A percentile compares a stretch with the other conserved stretches of the same genome.
These are phyloP conservation scores for Brienomyrus brachyistius DNA, from an alignment of 2,113 vertebrate genomes.

Conservation along the genomic window DNA sequence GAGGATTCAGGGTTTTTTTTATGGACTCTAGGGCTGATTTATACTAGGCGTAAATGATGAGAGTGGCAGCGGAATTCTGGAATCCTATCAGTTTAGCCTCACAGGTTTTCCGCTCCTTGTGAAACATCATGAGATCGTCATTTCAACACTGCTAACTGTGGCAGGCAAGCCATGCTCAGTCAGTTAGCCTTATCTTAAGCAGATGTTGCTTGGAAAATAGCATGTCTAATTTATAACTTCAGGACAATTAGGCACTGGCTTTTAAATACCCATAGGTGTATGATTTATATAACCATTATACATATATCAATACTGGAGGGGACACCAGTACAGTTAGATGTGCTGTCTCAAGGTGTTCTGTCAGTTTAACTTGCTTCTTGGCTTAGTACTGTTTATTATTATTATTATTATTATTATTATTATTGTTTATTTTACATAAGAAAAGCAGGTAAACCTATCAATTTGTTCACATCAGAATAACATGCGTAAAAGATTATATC, in stretches of 20 bases:
- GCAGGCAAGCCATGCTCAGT: not conserved
- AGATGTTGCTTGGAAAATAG: not conserved
- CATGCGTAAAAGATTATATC: not conserved
- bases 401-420: not conserved
- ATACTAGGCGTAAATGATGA: not conserved
- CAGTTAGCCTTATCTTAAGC: not conserved
- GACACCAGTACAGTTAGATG: not conserved
- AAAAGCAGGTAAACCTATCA: not conserved
- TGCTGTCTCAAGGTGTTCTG: not conserved
- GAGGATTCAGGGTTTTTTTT: not conserved
- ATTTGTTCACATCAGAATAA: not conserved
- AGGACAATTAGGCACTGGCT: not conserved
- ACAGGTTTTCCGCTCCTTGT: not conserved
- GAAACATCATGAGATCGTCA: not conserved
- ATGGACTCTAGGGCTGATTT: not conserved
- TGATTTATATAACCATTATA: not conserved
- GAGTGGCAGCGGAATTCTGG: not conserved
- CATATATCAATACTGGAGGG: not conserved
- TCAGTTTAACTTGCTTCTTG: conserved; percentile 1
- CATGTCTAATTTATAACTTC: not conserved
- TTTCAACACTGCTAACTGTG: not conserved
- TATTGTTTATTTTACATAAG: not conserved
- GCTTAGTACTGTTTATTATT: conserved; percentile 19
- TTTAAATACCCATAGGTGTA: not conserved
- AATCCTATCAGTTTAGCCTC: not conserved